Evolutionary conservation across 2,113 vertebrate genomes (phyloP), one percentile per base, ranked within the genome.

Genomic region (Brachyhypopomus occidentalis): DNA sequence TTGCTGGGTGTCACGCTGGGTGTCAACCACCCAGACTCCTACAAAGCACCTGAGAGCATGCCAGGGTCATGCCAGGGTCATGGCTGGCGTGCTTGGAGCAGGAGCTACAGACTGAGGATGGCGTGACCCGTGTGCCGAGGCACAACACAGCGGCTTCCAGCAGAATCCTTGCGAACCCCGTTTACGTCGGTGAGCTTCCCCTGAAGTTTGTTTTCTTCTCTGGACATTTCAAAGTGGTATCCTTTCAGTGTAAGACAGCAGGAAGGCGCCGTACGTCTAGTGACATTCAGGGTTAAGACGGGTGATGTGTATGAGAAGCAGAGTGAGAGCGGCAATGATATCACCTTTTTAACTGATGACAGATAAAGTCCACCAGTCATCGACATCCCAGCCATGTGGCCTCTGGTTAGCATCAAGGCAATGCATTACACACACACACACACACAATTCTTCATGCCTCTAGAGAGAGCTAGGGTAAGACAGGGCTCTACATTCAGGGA

Each of bases 261-360:
- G 80, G 73, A 76, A 48, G 80, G 79, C 62, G 83, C 79, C 48
- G 76, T 38, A 60, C n/a, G 76, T 82, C 77, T 79, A 56, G 14
- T 76, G 73, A 85, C 77, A 83, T 36, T 58, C 63, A 41, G 34
- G 52, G 66, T 78, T 85, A 34, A 78, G 78, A 48, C 72, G 76
- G 64, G 77, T 36, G 80, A 75, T 81, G 77, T 48, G 41, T 75
- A 79, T 59, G 55, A 79, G 82, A 75, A 79, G 64, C 82, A 79
- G 82, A 74, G 72, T 73, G 77, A 82, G 75, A 63, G 82, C 84
- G 62, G 80, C 78, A 59, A 82, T 76, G 82, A 83, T 86, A 83
- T 87, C 87, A 83, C 87, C 86, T 88, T 83, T 87, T 86, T 86
- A 84, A 86, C 75, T 20, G 84, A 83, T 86, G 86, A 88, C 72